Percentiles rank a stretch among this genome's conserved stretches.
These are phyloP conservation scores for Branchipolynoe longqiensis DNA, from an alignment of 2,888 invertebrate species.

Conservation along the genomic window DNA sequence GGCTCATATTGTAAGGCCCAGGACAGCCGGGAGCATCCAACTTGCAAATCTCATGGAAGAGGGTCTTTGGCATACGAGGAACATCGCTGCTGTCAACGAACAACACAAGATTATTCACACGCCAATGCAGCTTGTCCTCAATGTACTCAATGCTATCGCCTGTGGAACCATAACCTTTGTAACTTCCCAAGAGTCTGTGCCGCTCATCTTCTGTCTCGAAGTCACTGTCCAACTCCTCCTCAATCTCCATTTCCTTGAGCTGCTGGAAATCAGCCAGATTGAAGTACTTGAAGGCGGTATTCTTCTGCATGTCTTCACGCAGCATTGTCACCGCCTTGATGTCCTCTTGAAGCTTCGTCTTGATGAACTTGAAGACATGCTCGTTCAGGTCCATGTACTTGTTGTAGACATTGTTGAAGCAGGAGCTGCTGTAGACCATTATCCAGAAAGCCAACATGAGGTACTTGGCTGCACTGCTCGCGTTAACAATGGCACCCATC, in stretches of 20 bases:
- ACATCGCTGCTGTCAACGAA: constrained; percentile 73
- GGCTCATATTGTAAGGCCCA: constrained; percentile 78
- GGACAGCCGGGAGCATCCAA: constrained; percentile 78
- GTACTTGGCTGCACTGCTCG: constrained; percentile 76
- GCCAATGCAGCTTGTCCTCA: constrained; percentile 67
- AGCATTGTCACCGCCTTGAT: constrained; percentile 76
- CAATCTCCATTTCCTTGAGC: constrained; percentile 56
- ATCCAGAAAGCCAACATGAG: constrained; percentile 78
- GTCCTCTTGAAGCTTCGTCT: constrained; percentile 74
- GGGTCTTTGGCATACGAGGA: constrained; percentile 77
- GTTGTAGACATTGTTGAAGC: constrained; percentile 78
- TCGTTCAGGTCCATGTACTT: constrained; percentile 78
- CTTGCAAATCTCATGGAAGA: constrained; percentile 78
- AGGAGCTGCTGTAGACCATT: constrained; percentile 78
- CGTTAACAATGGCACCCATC: constrained; percentile 80
- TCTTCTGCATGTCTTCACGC: constrained; percentile 76
- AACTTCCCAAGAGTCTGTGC: constrained; percentile 72
- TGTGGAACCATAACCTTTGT: constrained; percentile 62
- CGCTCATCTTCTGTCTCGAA: constrained; percentile 63
- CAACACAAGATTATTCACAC: constrained; percentile 63
- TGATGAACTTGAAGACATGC: constrained; percentile 77
- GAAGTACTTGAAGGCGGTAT: constrained; percentile 76
- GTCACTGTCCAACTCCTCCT: constrained; percentile 52
- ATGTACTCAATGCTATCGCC: constrained; percentile 67
- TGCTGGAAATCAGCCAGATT: constrained; percentile 65